A percentile compares a stretch with the other conserved stretches of the same genome.
phyloP scores from a whole-genome alignment of 2,888 invertebrate species.

The Cephus spinipes region DNA sequence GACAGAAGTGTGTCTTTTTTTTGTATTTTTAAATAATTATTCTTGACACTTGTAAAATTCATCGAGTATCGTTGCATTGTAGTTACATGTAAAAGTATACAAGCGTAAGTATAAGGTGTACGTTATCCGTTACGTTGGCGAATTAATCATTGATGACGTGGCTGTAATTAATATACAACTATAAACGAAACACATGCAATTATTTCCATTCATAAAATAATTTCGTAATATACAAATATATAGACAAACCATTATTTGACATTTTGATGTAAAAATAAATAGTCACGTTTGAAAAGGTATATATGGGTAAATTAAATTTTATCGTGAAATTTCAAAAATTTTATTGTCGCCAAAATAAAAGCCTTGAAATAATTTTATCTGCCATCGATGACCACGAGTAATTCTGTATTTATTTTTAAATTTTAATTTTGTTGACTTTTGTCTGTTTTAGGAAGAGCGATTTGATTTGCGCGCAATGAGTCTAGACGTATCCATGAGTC shows the following conservation, averaged over 20 bases:
- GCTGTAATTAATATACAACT: neutral
- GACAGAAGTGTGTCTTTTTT: neutral
- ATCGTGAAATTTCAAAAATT: neutral
- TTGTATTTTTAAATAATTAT: neutral
- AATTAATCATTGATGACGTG: neutral
- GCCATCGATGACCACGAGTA: neutral
- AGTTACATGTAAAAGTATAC: neutral
- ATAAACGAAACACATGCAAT: neutral
- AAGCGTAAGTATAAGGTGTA: neutral
- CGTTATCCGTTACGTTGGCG: neutral
- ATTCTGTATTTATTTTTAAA: neutral
- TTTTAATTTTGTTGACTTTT: neutral
- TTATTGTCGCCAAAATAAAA: neutral
- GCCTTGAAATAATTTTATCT: neutral
- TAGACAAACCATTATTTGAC: no score
- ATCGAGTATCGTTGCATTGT: neutral
- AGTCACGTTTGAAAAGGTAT: neutral
- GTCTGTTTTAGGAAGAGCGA: slow-evolving; percentile 38
- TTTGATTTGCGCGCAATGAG: slow-evolving; percentile 56
- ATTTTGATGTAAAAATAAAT: neutral
- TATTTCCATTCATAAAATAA: neutral
- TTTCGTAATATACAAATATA: no score
- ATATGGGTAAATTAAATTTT: neutral
- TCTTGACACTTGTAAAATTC: neutral
- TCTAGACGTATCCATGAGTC: slow-evolving; percentile 42